Percentiles rank a stretch among this genome's conserved stretches.
Evolutionary conservation across 2,113 vertebrate species (phyloP).

Genomic region (Mus spicilegus): DNA sequence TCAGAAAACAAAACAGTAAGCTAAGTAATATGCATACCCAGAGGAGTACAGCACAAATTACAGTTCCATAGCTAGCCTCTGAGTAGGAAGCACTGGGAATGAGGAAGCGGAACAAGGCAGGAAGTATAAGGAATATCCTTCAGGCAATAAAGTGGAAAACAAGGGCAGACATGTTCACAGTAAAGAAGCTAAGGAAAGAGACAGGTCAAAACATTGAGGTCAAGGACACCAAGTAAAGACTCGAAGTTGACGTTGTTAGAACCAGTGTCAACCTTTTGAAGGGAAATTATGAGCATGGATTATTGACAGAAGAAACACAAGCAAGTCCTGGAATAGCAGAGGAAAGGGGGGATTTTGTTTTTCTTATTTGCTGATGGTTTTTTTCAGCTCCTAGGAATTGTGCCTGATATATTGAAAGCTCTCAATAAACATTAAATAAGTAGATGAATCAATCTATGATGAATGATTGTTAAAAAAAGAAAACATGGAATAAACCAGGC

Average conservation of each 20-base stretch:
- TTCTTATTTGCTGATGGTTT: neutral
- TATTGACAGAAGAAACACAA: neutral
- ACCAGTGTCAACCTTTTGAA: constrained; percentile 14
- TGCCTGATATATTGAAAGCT: neutral
- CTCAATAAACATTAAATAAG: constrained; percentile 11
- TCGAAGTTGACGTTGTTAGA: constrained; percentile 3
- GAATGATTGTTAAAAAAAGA: neutral
- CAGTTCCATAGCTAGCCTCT: neutral
- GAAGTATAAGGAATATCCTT: neutral
- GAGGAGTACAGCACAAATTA: neutral
- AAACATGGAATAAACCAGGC: neutral
- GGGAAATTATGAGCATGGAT: neutral
- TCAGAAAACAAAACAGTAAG: neutral
- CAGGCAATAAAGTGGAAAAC: constrained; percentile 2
- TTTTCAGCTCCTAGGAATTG: neutral
- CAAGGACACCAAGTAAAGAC: constrained; percentile 35
- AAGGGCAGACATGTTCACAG: neutral
- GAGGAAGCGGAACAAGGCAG: neutral
- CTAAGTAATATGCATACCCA: neutral
- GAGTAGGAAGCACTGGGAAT: neutral
- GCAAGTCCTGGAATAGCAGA: neutral
- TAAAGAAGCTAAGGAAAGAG: neutral
- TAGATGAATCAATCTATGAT: constrained; percentile 4
- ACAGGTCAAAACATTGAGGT: constrained; percentile 3
- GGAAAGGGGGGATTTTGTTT: neutral